Conservation (phyloP, 2,888 invertebrate species). For the Melanostoma mellinum region DNA sequence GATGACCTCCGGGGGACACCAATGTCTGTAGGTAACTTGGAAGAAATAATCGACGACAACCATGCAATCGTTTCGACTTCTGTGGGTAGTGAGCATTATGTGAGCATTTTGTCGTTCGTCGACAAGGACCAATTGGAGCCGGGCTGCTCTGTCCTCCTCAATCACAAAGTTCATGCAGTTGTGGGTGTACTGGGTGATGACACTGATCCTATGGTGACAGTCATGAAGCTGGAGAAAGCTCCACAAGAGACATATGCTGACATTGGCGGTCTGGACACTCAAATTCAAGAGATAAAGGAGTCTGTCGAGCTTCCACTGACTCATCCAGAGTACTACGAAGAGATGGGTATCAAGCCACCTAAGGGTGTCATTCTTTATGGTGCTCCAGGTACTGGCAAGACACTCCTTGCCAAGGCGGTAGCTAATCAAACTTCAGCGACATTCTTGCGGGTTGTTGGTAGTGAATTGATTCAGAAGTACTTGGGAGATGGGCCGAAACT, state of each 20-base stretch:
- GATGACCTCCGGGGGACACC: slow-evolving; percentile 99
- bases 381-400: slow-evolving; percentile 99
- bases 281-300: slow-evolving; percentile 99
- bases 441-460: slow-evolving; percentile 99
- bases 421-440: slow-evolving; percentile 99
- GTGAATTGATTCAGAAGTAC: slow-evolving; percentile 99
- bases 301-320: slow-evolving; percentile 99
- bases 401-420: slow-evolving; percentile 98
- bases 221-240: slow-evolving; percentile 99
- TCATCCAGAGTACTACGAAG: slow-evolving; percentile 99
- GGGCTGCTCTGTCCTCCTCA: slow-evolving; percentile 98
- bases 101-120: slow-evolving; percentile 99
- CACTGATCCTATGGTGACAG: slow-evolving; percentile 99
- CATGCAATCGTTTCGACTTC: slow-evolving; percentile 99
- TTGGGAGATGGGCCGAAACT: slow-evolving; percentile 99
- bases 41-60: slow-evolving; percentile 99
- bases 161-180: slow-evolving; percentile 99
- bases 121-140: slow-evolving; percentile 99
- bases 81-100: slow-evolving; percentile 99
- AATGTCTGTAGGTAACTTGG: slow-evolving; percentile 99
- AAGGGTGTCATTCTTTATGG: slow-evolving; percentile 99
- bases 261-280: slow-evolving; percentile 97
- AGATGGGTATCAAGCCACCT: slow-evolving; percentile 99
- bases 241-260: slow-evolving; percentile 99
- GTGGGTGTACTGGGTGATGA: slow-evolving; percentile 99